Base-by-base conservation (phyloP, 1,140 invertebrate genomes). In the Camponotus pennsylvanicus region DNA sequence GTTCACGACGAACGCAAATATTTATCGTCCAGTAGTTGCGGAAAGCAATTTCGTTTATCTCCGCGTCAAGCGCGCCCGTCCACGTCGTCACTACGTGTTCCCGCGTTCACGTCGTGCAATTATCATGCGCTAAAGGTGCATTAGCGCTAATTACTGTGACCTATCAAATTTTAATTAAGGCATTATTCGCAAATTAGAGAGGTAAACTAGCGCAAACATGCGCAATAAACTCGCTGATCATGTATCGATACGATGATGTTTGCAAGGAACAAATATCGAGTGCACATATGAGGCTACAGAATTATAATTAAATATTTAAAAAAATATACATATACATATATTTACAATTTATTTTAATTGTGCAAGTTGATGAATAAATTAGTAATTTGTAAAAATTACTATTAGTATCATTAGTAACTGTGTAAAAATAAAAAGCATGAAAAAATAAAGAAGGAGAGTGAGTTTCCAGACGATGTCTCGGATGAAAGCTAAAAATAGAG, bases 101-200 rank as follows among this genome's bases (percentile, higher is more conserved):
- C 27, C 15, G 49, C 49, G 27, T 49, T 27, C n/a, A n/a, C 18
- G 15, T 32, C 61, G 4, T 32, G 42, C 61, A 64, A 79, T 79
- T 67, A 79, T 79, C 63, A 52, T 52, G 32, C 61, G 42, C 3
- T 37, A 42, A 45, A 55, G 18, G 13, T 40, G n/a, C 32, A 45
- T 52, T 32, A 40, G 42, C 13, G 61, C 32, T 67, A 52, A 79
- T 67, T 67, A 42, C 13, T 18, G 42, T 49, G 61, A 79, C 61
- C 77, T 67, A 79, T 79, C 77, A 67, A 64, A 79, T 52, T 79
- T 79, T 79, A 67, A 79, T 67, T 79, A 18, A 79, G 52, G 37
- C 42, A 49, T 78, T 64, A 66, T 37, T 57, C 6, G 27, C 18
- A n/a, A 49, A 67, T 52, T 67, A 34, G 42, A 76, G 61, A 15